A percentile compares a stretch with the other conserved stretches of the same genome.
Evolutionary conservation across 2,888 invertebrate genomes (phyloP).

Genomic region (Drosophila fulvimacula): DNA sequence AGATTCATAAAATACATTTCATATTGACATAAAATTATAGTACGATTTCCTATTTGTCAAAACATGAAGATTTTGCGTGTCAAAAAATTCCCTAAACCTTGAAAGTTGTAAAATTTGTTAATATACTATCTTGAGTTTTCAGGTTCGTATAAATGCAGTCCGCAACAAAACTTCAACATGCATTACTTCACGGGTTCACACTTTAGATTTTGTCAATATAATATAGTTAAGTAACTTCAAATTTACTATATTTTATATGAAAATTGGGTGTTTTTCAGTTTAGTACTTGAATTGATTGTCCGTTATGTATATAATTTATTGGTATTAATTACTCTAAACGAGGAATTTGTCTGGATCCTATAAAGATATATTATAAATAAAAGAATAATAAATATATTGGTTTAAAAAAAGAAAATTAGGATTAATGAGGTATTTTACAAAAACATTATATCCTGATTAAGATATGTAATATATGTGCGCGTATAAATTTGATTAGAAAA

Average conservation of each 20-base stretch:
- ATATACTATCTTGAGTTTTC: background rate
- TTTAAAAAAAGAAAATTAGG: too few species aligned
- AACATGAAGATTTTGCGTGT: background rate
- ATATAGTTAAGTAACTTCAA: background rate
- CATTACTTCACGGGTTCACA: background rate
- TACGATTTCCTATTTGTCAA: background rate
- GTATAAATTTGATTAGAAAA: too few species aligned
- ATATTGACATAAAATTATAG: background rate
- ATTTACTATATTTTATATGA: background rate
- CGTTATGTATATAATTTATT: too few species aligned
- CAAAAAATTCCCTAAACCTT: background rate
- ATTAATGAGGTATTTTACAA: too few species aligned
- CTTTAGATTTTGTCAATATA: background rate
- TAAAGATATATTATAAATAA: background rate
- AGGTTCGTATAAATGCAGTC: background rate
- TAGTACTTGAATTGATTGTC: background rate
- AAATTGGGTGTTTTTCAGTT: background rate
- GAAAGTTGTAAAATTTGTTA: background rate
- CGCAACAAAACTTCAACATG: background rate
- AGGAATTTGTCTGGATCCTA: conserved; percentile 12
- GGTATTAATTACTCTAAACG: conserved; percentile 1
- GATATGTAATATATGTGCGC: too few species aligned
- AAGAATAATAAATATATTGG: background rate
- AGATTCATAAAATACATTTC: background rate
- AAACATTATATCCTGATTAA: too few species aligned